phyloP scores from a whole-genome alignment of 1,140 invertebrate species.

The Sminthurinus signatus region DNA sequence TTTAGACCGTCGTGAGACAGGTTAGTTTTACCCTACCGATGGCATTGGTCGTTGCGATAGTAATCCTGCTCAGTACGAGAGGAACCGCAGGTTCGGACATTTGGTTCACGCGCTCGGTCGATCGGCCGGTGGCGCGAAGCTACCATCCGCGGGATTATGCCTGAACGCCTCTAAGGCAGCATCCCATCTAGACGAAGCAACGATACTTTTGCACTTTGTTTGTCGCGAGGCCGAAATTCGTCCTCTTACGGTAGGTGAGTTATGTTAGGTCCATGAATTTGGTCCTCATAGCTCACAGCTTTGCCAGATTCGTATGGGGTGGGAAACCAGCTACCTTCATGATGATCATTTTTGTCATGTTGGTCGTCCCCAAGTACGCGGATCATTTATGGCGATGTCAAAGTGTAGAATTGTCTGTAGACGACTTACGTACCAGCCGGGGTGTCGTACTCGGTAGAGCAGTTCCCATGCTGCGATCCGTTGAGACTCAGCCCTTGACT shows the following conservation, averaged over 20 bases:
- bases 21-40: too few species aligned
- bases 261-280: slow-evolving; percentile 30
- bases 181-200: too few species aligned
- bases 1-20: too few species aligned
- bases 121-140: too few species aligned
- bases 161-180: too few species aligned
- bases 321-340: slow-evolving; percentile 21
- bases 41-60: too few species aligned
- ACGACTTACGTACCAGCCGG: slow-evolving; percentile 50
- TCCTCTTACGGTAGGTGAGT: slow-evolving; percentile 33
- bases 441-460: slow-evolving; percentile 47
- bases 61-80: too few species aligned
- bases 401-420: slow-evolving; percentile 50
- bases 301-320: slow-evolving; percentile 26
- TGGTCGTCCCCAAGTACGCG: slow-evolving; percentile 11
- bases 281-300: too few species aligned
- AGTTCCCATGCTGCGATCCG: slow-evolving; percentile 49
- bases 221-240: slow-evolving; percentile 21
- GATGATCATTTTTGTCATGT: slow-evolving; percentile 15
- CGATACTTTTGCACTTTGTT: neutral
- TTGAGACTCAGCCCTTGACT: slow-evolving; percentile 52
- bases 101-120: too few species aligned
- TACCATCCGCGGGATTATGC: too few species aligned
- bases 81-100: too few species aligned
- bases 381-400: slow-evolving; percentile 39